Evolutionary conservation across 2,797 vertebrate genomes (phyloP), one percentile per base, ranked within the genome.

Genomic region (Scleropages formosus): DNA sequence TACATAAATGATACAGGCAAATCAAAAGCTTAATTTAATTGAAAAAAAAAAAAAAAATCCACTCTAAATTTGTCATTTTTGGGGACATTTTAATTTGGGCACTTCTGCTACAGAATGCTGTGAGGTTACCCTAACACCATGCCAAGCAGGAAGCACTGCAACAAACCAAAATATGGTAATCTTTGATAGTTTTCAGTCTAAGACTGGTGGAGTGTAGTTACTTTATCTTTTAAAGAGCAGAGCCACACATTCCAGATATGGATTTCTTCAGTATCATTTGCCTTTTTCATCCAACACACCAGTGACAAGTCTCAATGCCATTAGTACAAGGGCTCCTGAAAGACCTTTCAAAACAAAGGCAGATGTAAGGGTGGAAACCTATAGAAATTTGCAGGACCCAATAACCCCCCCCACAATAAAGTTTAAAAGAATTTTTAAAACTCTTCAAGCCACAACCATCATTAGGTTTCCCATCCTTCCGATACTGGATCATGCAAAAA

Each of bases 271-370:
- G 15, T 6, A n/a, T n/a, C n/a, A 6, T 39, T 39, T 6, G 6
- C 6, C 31, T 39, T 49, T 12, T 60, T 18, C 15, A n/a, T 18
- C 49, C 10, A 68, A 60, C 56, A 51, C 12, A 51, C 26, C 66
- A 62, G 58, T 20, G 27, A 58, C 46, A 53, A 20, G 20, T 46
- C n/a, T 75, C 65, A 60, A 53, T 75, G 74, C 39, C 66, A 49
- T 13, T 49, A 27, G 20, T 27, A 22, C 16, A 18, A 44, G 26
- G 27, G 31, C 61, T 75, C 56, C 74, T 60, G 9, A 68, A 51
- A 69, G 27, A 59, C 56, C 26, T 58, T 8, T 46, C 13, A 31
- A 75, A 67, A 8, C 31, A 58, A 75, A 12, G 6, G 1, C n/a
- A 10, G 61, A n/a, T n/a, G 60, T 16, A 39, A 75, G 8, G 22